phyloP scores from a whole-genome alignment of 2,113 vertebrate species.

The Sialia sialis region DNA sequence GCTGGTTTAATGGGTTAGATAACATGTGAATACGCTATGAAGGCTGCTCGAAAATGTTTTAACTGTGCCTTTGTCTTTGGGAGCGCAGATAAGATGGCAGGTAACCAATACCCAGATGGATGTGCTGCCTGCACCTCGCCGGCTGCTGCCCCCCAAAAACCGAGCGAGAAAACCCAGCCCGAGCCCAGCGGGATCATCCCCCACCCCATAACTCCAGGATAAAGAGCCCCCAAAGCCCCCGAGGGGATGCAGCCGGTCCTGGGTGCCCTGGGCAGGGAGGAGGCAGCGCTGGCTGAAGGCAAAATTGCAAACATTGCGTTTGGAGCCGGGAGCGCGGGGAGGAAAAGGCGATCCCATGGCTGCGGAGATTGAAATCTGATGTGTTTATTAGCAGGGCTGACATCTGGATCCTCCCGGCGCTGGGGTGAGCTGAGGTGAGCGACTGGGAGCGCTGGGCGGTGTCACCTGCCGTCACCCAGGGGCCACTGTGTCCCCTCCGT shows the following conservation, averaged over 20 bases:
- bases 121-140: not conserved
- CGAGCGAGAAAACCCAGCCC: fast-evolving
- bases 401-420: constrained; percentile 42
- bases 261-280: fast-evolving
- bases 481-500: not conserved
- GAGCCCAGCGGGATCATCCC: not conserved
- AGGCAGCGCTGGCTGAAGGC: not conserved
- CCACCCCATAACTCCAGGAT: no score
- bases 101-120: constrained; percentile 60
- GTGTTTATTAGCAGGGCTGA: constrained; percentile 53
- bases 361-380: constrained; percentile 51
- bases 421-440: constrained; percentile 47
- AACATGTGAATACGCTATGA: constrained; percentile 72
- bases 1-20: constrained; percentile 76
- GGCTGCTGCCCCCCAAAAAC: not conserved
- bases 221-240: not conserved
- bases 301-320: constrained; percentile 47
- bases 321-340: not conserved
- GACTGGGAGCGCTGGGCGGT: not conserved
- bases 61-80: constrained; percentile 73
- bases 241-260: not conserved
- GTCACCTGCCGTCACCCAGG: fast-evolving
- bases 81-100: constrained; percentile 75
- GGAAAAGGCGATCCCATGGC: constrained; percentile 42
- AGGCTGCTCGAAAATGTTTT: constrained; percentile 70